These are phyloP conservation scores for Nemoura dubitans DNA, from an alignment of 2,888 invertebrate genomes.

Conservation along the genomic window DNA sequence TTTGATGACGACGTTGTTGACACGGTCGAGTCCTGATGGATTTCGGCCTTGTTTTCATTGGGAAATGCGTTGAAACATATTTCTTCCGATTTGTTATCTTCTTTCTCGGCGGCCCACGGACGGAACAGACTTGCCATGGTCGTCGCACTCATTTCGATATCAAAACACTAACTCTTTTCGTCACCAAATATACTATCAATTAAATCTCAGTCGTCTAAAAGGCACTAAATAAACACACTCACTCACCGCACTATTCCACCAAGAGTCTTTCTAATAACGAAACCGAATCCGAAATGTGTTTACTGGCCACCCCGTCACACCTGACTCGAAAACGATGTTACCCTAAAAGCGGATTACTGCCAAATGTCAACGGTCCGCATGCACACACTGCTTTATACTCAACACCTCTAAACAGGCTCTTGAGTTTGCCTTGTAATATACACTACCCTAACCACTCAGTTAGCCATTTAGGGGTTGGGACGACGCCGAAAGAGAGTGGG, in stretches of 20 bases:
- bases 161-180: not conserved
- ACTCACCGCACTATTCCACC: not conserved
- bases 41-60: not conserved
- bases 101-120: slow-evolving; percentile 44
- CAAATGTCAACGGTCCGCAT: slow-evolving; percentile 22
- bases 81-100: not conserved
- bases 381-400: slow-evolving; percentile 21
- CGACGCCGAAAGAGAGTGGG: not conserved
- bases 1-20: slow-evolving; percentile 44
- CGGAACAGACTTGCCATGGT: slow-evolving; percentile 46
- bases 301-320: not conserved
- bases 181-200: not conserved
- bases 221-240: slow-evolving; percentile 13
- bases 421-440: slow-evolving; percentile 13
- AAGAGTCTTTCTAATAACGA: not conserved
- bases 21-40: slow-evolving; percentile 43
- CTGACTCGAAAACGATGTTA: not conserved
- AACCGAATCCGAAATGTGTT: not conserved
- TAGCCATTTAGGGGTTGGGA: slow-evolving; percentile 24
- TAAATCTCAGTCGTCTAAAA: not conserved
- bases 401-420: slow-evolving; percentile 24
- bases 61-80: not conserved
- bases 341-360: slow-evolving; percentile 35
- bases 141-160: slow-evolving; percentile 19
- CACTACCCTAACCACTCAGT: slow-evolving; percentile 22